phyloP scores from a whole-genome alignment of 1,140 invertebrate species.

The Cydia splendana region DNA sequence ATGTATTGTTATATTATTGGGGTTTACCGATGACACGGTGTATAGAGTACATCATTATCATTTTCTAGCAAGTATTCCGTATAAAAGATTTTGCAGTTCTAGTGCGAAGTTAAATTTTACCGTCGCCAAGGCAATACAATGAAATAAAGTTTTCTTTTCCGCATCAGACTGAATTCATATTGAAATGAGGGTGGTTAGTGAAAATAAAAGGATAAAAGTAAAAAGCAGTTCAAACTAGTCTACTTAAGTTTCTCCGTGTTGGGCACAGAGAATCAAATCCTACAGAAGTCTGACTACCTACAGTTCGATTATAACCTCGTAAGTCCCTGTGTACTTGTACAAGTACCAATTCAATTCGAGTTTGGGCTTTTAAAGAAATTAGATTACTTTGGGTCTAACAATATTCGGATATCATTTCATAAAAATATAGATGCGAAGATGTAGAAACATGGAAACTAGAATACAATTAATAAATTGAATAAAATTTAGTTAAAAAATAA shows the following conservation, averaged over 20 bases:
- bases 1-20: too few relatives aligned
- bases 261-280: background rate
- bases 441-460: too few relatives aligned
- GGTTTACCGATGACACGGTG: too few relatives aligned
- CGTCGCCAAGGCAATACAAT: conserved; percentile 11
- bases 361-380: too few relatives aligned
- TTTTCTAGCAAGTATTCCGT: background rate
- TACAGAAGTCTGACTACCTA: background rate
- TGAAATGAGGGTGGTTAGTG: conserved; percentile 31
- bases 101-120: background rate
- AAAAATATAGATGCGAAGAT: too few relatives aligned
- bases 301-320: background rate
- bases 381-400: too few relatives aligned
- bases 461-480: too few relatives aligned
- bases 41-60: too few relatives aligned
- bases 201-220: conserved; percentile 29
- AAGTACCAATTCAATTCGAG: too few relatives aligned
- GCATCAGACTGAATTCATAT: conserved; percentile 17
- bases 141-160: background rate
- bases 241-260: conserved; percentile 3
- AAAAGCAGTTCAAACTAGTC: conserved; percentile 26
- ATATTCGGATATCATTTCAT: too few relatives aligned
- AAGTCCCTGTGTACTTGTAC: too few relatives aligned
- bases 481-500: too few relatives aligned
- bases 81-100: background rate